These are phyloP conservation scores for Amblyornis subalaris DNA, from an alignment of 2,113 vertebrate species.

Conservation along the genomic window DNA sequence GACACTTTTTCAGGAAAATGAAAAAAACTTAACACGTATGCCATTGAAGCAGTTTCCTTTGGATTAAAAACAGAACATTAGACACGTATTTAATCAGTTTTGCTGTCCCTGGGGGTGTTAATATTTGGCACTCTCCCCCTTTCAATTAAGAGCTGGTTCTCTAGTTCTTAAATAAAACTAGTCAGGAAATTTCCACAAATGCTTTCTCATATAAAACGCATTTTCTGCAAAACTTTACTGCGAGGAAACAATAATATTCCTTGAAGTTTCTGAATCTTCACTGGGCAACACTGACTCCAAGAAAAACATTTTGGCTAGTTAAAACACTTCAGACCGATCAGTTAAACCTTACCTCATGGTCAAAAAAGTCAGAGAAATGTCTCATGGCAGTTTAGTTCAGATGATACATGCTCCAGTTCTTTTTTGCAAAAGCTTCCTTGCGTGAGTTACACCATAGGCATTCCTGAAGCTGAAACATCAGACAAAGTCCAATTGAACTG, in stretches of 20 bases:
- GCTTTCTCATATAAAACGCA: not conserved
- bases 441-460: not conserved
- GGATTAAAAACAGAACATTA: constrained; percentile 57
- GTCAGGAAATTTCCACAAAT: constrained; percentile 30
- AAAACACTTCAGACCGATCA: not conserved
- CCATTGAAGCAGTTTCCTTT: not conserved
- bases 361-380: not conserved
- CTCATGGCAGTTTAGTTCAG: not conserved
- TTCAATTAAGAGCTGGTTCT: constrained; percentile 42
- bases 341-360: not conserved
- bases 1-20: constrained; percentile 22
- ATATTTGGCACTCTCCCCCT: constrained; percentile 41
- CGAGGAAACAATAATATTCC: not conserved
- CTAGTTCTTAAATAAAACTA: constrained; percentile 34
- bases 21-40: constrained; percentile 45
- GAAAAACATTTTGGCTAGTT: not conserved
- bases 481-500: not conserved
- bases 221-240: constrained; percentile 27
- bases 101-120: constrained; percentile 41
- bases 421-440: not conserved
- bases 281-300: not conserved
- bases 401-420: not conserved
- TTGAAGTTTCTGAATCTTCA: constrained; percentile 15
- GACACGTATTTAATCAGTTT: constrained; percentile 57
- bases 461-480: not conserved